Evolutionary conservation across 2,113 vertebrate species (phyloP).

Genomic region (Pica pica): DNA sequence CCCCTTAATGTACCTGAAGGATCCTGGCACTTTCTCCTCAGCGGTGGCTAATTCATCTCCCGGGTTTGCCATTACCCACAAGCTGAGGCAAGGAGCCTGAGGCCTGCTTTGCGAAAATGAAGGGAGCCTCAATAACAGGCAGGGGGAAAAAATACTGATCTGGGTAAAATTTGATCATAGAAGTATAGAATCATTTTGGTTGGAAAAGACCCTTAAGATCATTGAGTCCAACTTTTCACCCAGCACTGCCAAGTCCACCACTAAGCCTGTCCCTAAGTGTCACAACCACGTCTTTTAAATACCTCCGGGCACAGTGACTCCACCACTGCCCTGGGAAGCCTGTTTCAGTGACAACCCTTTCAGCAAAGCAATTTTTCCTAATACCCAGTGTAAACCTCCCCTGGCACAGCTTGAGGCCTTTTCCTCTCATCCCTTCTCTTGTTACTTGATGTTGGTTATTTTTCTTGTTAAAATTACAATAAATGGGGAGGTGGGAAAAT

Average conservation of each 20-base stretch:
- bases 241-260: background rate
- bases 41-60: background rate
- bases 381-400: background rate
- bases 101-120: background rate
- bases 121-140: background rate
- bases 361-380: background rate
- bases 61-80: fast-evolving
- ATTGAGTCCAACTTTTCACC: fast-evolving
- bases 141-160: background rate
- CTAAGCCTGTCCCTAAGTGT: background rate
- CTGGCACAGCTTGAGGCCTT: background rate
- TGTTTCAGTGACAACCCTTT: background rate
- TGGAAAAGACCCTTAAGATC: background rate
- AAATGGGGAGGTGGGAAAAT: background rate
- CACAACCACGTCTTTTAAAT: background rate
- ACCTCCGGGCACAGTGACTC: background rate
- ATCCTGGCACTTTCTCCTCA: background rate
- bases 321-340: background rate
- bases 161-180: background rate
- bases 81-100: background rate
- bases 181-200: background rate
- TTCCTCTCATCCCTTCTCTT: background rate
- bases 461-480: background rate
- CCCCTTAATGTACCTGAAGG: background rate
- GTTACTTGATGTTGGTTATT: background rate